Conservation (phyloP, 2,888 invertebrate species). For the Diaphora mendica region DNA sequence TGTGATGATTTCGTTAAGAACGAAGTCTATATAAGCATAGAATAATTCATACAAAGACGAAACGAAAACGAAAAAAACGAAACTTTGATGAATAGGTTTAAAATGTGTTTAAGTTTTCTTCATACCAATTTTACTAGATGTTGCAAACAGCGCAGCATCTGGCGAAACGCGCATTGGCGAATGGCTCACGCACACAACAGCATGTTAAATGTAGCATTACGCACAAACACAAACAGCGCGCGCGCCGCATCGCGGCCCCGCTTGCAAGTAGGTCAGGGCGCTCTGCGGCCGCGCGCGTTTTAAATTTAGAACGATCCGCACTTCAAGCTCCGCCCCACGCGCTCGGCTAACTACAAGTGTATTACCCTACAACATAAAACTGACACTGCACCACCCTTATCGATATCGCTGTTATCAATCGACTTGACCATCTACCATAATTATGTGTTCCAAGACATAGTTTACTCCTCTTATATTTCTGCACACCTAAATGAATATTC, state of each 20-base stretch:
- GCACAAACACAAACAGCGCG: conserved; percentile 75
- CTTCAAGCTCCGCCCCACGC: conserved; percentile 82
- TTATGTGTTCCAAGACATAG: not conserved
- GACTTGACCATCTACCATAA: not conserved
- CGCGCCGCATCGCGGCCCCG: conserved; percentile 86
- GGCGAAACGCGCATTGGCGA: conserved; percentile 83
- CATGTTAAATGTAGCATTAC: conserved; percentile 62
- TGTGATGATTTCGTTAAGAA: not conserved
- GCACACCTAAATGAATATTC: not conserved
- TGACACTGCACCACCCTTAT: conserved; percentile 54
- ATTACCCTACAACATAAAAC: conserved; percentile 65
- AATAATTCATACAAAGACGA: too few species aligned
- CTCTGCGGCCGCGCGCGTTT: conserved; percentile 84
- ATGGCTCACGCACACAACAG: conserved; percentile 76
- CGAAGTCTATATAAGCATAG: not conserved
- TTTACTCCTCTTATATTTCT: not conserved
- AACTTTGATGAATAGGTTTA: not conserved
- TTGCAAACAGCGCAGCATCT: conserved; percentile 82
- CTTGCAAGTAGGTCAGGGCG: conserved; percentile 86
- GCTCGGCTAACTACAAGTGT: conserved; percentile 75
- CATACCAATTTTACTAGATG: conserved; percentile 65
- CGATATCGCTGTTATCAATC: conserved; percentile 4
- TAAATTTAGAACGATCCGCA: conserved; percentile 86
- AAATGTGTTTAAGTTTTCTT: conserved; percentile 34
- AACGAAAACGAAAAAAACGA: too few species aligned